Evolutionary conservation across 2,888 invertebrate species (phyloP).

Genomic region (Eupithecia subumbrata): DNA sequence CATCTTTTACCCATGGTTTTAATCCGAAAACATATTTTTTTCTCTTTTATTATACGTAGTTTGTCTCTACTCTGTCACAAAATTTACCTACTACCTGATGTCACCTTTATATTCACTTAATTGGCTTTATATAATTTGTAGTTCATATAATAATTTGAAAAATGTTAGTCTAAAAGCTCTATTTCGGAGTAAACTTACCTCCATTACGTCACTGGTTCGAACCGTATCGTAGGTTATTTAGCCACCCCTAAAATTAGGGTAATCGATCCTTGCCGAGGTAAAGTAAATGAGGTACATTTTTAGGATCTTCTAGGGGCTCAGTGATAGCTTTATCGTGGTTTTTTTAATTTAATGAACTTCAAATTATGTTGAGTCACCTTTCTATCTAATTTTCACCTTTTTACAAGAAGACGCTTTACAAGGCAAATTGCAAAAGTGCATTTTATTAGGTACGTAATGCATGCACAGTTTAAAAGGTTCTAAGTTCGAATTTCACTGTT

Average conservation of each 20-base stretch:
- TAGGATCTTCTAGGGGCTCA: constrained; percentile 52
- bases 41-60: no score
- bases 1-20: no score
- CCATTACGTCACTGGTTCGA: constrained; percentile 23
- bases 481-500: no score
- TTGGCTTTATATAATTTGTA: no score
- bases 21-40: neutral
- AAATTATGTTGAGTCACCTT: neutral
- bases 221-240: constrained; percentile 60
- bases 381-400: neutral
- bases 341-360: constrained; percentile 51
- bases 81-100: no score
- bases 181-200: neutral
- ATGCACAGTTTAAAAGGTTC: no score
- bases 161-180: neutral
- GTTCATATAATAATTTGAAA: neutral
- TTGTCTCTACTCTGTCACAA: no score
- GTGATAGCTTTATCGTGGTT: constrained; percentile 63
- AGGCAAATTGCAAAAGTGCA: no score
- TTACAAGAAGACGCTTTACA: no score
- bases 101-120: no score
- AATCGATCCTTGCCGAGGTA: constrained; percentile 62
- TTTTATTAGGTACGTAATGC: no score
- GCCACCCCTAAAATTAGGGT: constrained; percentile 62
- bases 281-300: constrained; percentile 62